These are phyloP conservation scores for Lepidurus packardi DNA, from an alignment of 1,140 invertebrate species.

Conservation along the genomic window DNA sequence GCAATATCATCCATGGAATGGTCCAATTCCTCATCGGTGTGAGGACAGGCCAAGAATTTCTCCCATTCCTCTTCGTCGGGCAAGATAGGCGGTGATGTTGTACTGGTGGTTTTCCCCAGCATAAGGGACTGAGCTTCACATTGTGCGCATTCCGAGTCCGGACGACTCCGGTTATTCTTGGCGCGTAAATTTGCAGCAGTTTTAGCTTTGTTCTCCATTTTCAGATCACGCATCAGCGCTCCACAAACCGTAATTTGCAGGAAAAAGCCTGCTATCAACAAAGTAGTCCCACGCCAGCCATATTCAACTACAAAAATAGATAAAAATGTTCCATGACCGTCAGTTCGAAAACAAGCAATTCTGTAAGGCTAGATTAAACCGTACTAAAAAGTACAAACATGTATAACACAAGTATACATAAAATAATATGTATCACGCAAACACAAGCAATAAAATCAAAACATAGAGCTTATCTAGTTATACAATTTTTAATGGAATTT, in stretches of 20 bases:
- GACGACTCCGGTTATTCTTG: constrained; percentile 10
- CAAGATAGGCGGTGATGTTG: not conserved
- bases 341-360: no score
- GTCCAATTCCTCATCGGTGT: not conserved
- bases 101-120: constrained; percentile 9
- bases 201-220: constrained; percentile 41
- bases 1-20: constrained; percentile 24
- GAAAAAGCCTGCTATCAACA: constrained; percentile 76
- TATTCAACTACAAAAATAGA: constrained; percentile 52
- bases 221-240: constrained; percentile 72
- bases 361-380: no score
- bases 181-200: not conserved
- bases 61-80: constrained; percentile 26
- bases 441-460: no score
- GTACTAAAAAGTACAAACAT: no score
- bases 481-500: no score
- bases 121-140: not conserved
- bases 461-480: no score
- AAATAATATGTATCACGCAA: no score
- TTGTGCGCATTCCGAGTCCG: not conserved
- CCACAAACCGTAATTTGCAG: constrained; percentile 83
- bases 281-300: constrained; percentile 78
- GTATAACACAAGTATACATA: no score
- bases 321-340: no score
- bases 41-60: not conserved